Evolutionary conservation across 2,797 vertebrate species (phyloP), one percentile per base, ranked within the genome.

Genomic region (Geotrypetes seraphini): DNA sequence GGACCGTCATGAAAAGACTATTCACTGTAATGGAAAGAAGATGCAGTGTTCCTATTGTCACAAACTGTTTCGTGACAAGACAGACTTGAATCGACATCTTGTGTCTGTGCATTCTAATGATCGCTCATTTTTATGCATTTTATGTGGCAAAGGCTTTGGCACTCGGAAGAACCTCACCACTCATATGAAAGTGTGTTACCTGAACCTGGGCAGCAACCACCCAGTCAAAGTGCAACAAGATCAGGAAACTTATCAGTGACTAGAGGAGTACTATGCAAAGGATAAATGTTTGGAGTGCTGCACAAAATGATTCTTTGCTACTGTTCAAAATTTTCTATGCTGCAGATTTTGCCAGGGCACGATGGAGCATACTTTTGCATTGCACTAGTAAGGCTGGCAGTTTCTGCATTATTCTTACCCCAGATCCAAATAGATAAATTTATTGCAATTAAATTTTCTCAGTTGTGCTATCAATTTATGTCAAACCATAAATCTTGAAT

Each of bases 21-120:
- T 82, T 57, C 86, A 84, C 59, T 79, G 65, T 39, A 87, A 86
- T 60, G 70, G 75, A 64, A 85, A 87, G 70, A 81, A 84, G 57
- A 83, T 89, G 85, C 79, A 69, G 50, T 88, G 89, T 24, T 50
- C 54, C 21, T 55, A 57, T 69, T 86, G 84, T 48, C 59, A 75
- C 57, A 79, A 71, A 46, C 67, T 78, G 31, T 83, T 85, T 20
- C 39, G 74, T 1, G 88, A 86, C 69, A 71, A 82, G 60, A 86
- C 81, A 6, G 84, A 86, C 68, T 69, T 84, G 50, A 86, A 81
- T 25, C 47, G 75, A 28, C 79, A 74, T 39, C 75, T 83, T 23
- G 57, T 69, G 6, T 83, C 87, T 0, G 71, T 85, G 38, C 75
- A 78, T 64, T 79, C 79, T 2, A 69, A 56, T 18, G 69, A 82